phyloP scores from a whole-genome alignment of 2,888 invertebrate genomes.

The Netelia virgata region DNA sequence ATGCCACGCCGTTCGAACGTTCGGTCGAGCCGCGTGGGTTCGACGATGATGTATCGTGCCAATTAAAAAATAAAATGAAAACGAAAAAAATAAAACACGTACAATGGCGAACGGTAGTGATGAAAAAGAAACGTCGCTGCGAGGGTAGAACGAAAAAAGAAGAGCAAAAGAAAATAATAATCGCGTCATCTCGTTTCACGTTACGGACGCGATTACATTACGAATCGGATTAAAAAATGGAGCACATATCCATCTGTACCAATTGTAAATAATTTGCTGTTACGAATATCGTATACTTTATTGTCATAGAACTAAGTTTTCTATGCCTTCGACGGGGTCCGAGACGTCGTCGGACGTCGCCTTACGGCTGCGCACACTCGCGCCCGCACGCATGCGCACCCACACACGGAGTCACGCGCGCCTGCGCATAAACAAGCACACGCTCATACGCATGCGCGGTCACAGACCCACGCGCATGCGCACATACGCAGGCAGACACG shows the following conservation, averaged over 20 bases:
- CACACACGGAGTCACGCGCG: not conserved
- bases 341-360: constrained; percentile 19
- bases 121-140: no score
- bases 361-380: constrained; percentile 23
- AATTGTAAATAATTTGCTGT: constrained; percentile 43
- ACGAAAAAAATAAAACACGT: no score
- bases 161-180: constrained; percentile 4
- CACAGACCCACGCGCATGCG: not conserved
- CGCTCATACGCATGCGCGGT: not conserved
- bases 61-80: no score
- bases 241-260: constrained; percentile 43
- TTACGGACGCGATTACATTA: not conserved
- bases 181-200: not conserved
- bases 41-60: no score
- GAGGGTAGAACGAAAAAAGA: not conserved
- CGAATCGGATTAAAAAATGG: constrained; percentile 52
- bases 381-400: not conserved
- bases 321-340: constrained; percentile 31
- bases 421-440: not conserved
- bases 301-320: constrained; percentile 41
- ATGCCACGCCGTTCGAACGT: no score
- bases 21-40: no score
- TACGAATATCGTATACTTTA: constrained; percentile 9
- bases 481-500: not conserved
- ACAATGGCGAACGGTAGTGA: no score